These are phyloP conservation scores for Suncus etruscus DNA, from an alignment of 2,113 vertebrate genomes.

Conservation along the genomic window DNA sequence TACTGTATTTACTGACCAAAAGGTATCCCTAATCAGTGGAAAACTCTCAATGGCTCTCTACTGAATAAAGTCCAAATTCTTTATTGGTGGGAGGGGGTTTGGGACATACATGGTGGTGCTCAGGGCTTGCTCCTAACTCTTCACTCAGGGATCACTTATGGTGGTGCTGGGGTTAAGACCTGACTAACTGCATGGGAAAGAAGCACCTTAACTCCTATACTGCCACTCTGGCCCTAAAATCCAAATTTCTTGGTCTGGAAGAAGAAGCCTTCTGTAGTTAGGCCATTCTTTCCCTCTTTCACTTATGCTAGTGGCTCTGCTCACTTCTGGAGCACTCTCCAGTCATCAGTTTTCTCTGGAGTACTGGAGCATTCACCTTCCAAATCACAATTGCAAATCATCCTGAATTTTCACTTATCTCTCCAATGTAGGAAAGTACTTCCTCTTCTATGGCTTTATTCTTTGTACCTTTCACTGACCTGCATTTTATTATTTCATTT, in stretches of 20 bases:
- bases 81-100: no score
- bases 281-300: not conserved
- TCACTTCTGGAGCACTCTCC: not conserved
- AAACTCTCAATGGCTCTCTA: not conserved
- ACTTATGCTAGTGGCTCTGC: not conserved
- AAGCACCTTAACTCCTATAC: no score
- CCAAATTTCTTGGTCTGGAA: not conserved
- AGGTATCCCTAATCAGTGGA: not conserved
- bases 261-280: not conserved
- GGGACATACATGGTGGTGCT: no score
- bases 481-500: conserved; percentile 28
- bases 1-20: not conserved
- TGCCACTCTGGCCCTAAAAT: no score
- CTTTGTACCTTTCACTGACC: not conserved
- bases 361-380: not conserved
- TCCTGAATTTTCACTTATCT: conserved; percentile 17
- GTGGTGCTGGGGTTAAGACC: no score
- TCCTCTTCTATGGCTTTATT: conserved; percentile 9
- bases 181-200: no score
- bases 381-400: conserved; percentile 1
- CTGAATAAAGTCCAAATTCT: not conserved
- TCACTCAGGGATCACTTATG: no score
- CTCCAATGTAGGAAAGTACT: not conserved
- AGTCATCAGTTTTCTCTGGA: not conserved
- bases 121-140: no score